Evolutionary conservation across 2,888 invertebrate species (phyloP).

Genomic region (Parelbella ahira): DNA sequence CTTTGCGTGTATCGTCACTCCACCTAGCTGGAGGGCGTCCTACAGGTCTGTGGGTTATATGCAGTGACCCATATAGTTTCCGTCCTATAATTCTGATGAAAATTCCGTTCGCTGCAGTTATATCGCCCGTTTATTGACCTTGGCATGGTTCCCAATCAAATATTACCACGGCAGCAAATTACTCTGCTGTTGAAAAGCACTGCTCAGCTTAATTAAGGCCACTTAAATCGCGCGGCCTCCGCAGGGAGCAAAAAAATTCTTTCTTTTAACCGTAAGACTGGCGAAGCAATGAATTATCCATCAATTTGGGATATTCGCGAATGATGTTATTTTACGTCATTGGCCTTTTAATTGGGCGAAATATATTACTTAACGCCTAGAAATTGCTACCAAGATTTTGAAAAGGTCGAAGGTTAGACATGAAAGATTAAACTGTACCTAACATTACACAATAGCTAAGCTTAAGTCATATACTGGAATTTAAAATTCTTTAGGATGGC

Average conservation of each 20-base stretch:
- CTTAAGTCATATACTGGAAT: too few relatives aligned
- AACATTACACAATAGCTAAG: too few relatives aligned
- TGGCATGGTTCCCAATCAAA: conserved; percentile 25
- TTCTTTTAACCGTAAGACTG: conserved; percentile 14
- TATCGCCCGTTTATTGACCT: conserved; percentile 20
- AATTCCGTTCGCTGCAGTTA: conserved; percentile 21
- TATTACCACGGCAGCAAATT: conserved; percentile 22
- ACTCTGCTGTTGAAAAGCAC: conserved; percentile 14
- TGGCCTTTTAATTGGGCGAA: background rate
- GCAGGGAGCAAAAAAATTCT: conserved; percentile 11
- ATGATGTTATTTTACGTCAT: conserved; percentile 13
- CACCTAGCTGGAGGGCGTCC: too few relatives aligned
- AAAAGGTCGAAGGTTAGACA: too few relatives aligned
- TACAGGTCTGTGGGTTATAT: too few relatives aligned
- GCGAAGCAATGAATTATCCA: conserved; percentile 18
- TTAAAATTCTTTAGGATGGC: too few relatives aligned
- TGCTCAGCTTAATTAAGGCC: conserved; percentile 23
- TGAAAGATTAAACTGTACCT: too few relatives aligned
- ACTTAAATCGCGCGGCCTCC: conserved; percentile 17
- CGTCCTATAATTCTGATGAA: conserved; percentile 7
- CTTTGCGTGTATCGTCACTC: too few relatives aligned
- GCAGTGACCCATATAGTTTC: conserved; percentile 11
- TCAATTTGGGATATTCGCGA: conserved; percentile 16
- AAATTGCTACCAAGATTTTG: background rate
- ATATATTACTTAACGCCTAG: background rate